Base-by-base conservation (phyloP, 1,140 invertebrate genomes). In the Dendroctonus ponderosae region DNA sequence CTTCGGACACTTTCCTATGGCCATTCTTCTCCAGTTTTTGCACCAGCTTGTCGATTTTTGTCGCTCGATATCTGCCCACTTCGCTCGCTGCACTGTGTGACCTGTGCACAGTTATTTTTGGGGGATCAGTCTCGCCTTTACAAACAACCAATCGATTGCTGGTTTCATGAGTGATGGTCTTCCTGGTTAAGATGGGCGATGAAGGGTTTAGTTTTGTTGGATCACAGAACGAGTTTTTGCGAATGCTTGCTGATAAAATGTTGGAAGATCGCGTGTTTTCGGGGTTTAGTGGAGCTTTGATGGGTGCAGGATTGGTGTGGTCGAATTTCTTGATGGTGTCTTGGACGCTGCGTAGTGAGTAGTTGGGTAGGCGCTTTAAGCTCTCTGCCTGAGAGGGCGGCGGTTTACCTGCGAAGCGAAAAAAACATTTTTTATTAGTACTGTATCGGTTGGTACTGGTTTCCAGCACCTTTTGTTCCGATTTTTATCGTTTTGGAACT, bases 281-380 rank as follows among this genome's bases (percentile, higher is more conserved):
- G 3, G 26, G 26, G 12, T 12, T 6, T n/a, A 2, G n/a, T 43
- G 54, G 40, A 11, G 57, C 46, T 60, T 11, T 48, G 9, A 48
- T 40, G 44, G 52, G 7, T 39, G 62, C 11, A 6, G 58, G 42
- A 12, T 62, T 39, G 42, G 68, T 67, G 7, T 65, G 58, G 51
- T 76, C 71, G 59, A 77, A 76, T 74, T 77, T 77, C 52, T 73
- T 75, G 51, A 75, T 75, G 26, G 71, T 70, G 50, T 66, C 72
- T n/a, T 75, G 72, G 9, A 77, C 75, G 26, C 70, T 71, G 59
- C 72, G 72, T n/a, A 74, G 72, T 3, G 68, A 67, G 56, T 76
- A 73, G 11, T 74, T 70, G 8, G 71, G 73, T 37, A 72, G 49
- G 9, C 70, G 61, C 66, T 72, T 77, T 67, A 77, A 56, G 76